Evolutionary conservation across 1,140 invertebrate genomes (phyloP), one percentile per base, ranked within the genome.

Genomic region (Drosophila serrata): DNA sequence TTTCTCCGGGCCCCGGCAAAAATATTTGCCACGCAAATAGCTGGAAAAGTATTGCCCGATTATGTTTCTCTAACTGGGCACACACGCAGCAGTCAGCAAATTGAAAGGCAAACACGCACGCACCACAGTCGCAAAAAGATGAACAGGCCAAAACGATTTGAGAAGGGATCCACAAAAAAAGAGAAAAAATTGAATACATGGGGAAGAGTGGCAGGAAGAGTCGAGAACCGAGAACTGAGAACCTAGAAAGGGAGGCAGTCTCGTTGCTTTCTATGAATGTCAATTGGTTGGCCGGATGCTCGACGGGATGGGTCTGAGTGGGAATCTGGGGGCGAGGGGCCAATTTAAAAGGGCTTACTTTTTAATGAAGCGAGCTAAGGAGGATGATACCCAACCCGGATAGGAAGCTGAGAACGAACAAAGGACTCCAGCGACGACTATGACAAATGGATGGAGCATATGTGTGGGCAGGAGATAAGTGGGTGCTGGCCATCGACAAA

Each of bases 331-430:
- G 73, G 60, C 27, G 57, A 24, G 64, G 62, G 76, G 75, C 81
- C 85, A 88, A 90, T 90, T 90, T 82, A 87, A 87, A 87, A 82
- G 84, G 82, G 73, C 82, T 88, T 88, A 88, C 67, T 88, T 87
- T 88, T 88, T 87, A 87, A 87, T 87, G 80, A 87, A 87, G 82
- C 79, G 75, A 77, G 67, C 62, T 57, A 69, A 75, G 61, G 42
- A 64, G 51, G 64, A 79, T 64, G 48, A 74, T 35, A 40, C 65
- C 48, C 57, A 39, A 69, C 55, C 70, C 65, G 33, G 15, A 42
- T 19, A 39, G 48, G 35, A 31, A 48, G n/a, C 29, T 15, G 31
- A 31, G 35, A 13, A 15, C 51, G 51, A 37, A 72, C 69, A 72
- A 75, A 31, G 43, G 53, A n/a, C 22, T 17, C 46, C n/a, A 22